Conservation (phyloP, 2,113 vertebrate genomes). For the Chinchilla lanigera region DNA sequence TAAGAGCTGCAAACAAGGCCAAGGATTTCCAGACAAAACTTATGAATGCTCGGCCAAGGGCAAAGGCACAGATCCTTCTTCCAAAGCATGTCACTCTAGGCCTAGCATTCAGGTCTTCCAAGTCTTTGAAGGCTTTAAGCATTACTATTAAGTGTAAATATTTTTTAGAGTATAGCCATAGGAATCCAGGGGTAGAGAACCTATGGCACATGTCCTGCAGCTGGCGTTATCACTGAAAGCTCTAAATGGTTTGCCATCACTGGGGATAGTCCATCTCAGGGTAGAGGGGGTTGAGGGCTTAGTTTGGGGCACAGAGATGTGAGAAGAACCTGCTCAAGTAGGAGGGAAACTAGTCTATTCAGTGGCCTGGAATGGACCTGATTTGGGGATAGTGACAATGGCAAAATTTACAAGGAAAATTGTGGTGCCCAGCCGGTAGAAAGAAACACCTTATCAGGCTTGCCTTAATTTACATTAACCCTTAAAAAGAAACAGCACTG, state of each 20-base stretch:
- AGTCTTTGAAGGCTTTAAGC: background rate
- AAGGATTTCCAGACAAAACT: background rate
- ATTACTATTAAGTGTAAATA: conserved; percentile 9
- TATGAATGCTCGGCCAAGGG: background rate
- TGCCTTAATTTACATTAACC: background rate
- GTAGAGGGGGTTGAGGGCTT: background rate
- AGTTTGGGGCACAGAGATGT: background rate
- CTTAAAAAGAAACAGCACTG: background rate
- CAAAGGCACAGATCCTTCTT: background rate
- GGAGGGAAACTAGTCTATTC: background rate
- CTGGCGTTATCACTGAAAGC: background rate
- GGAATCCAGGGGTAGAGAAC: background rate
- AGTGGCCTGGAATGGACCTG: background rate
- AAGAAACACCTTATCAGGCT: background rate
- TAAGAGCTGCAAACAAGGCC: background rate
- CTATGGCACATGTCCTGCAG: background rate
- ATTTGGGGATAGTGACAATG: background rate
- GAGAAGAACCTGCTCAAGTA: background rate
- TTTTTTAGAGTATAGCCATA: background rate
- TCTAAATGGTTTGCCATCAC: background rate
- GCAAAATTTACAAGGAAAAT: background rate
- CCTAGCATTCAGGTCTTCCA: background rate
- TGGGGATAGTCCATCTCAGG: background rate
- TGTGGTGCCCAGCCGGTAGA: background rate
- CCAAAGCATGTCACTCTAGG: background rate